Percentiles rank a stretch among this genome's conserved stretches.
These are phyloP conservation scores for Alexandromys fortis DNA, from an alignment of 2,113 vertebrate genomes.

Conservation along the genomic window DNA sequence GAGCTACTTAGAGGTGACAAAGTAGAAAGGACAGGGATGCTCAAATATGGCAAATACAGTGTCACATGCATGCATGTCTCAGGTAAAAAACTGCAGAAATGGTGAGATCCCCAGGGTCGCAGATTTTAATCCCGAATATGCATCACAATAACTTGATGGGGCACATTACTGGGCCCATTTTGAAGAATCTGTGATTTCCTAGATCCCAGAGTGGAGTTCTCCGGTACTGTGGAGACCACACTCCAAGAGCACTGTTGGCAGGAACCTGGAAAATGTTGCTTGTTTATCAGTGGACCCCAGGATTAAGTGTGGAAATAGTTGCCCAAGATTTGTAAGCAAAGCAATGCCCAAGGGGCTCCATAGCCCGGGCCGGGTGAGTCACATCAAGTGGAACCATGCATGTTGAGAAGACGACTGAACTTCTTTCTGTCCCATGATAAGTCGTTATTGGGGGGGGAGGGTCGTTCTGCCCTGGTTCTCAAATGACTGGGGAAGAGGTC, in stretches of 20 bases:
- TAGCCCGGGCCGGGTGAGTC: neutral
- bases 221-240: neutral
- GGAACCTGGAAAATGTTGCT: neutral
- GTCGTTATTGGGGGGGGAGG: neutral
- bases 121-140: neutral
- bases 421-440: neutral
- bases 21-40: neutral
- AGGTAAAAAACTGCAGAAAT: neutral
- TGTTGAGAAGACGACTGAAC: neutral
- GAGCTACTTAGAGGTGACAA: neutral
- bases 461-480: neutral
- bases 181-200: neutral
- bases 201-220: neutral
- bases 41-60: neutral
- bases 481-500: neutral
- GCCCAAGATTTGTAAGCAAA: neutral
- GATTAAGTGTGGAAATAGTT: neutral
- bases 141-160: neutral
- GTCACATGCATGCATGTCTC: neutral
- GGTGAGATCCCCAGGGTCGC: neutral
- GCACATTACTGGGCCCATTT: neutral
- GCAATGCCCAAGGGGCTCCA: neutral
- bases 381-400: neutral
- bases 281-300: neutral
- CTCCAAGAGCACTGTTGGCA: neutral